These are phyloP conservation scores for Eulemur albifrons DNA, from an alignment of 2,797 vertebrate species.

Conservation along the genomic window DNA sequence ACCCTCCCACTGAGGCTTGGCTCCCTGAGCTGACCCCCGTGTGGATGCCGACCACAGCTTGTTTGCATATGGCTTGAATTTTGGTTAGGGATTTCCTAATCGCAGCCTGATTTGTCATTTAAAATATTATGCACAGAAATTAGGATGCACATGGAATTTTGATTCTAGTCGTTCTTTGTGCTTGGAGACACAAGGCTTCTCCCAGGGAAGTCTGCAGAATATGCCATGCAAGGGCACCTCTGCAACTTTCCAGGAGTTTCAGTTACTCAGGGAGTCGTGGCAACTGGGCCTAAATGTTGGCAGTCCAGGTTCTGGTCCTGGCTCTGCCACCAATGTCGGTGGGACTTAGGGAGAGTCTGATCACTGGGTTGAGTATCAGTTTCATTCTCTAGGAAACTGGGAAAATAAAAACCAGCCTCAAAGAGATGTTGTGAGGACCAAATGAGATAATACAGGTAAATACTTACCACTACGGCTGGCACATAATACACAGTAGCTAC, in stretches of 20 bases:
- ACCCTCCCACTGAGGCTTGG: not conserved
- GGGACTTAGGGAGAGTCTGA: not conserved
- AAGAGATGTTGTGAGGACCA: not conserved
- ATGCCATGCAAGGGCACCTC: not conserved
- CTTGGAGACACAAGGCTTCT: not conserved
- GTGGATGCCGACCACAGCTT: not conserved
- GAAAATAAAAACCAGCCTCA: not conserved
- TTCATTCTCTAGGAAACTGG: not conserved
- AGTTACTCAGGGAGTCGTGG: not conserved
- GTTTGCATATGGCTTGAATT: conserved; percentile 40
- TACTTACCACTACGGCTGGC: not conserved
- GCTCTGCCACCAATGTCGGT: not conserved
- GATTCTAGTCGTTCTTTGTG: conserved; percentile 50
- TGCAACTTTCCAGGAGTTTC: not conserved
- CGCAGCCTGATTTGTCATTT: conserved; percentile 56
- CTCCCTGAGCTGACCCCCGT: not conserved
- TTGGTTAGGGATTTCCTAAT: conserved; percentile 58
- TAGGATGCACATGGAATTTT: conserved; percentile 50
- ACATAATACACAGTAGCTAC: not conserved
- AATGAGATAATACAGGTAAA: not conserved
- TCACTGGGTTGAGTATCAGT: not conserved
- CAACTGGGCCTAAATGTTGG: not conserved
- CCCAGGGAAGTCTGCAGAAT: not conserved
- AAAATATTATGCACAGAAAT: conserved; percentile 42
- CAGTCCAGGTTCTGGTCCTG: not conserved